Evolutionary conservation across 1,140 invertebrate species (phyloP).

Genomic region (Archivesica marissinica): DNA sequence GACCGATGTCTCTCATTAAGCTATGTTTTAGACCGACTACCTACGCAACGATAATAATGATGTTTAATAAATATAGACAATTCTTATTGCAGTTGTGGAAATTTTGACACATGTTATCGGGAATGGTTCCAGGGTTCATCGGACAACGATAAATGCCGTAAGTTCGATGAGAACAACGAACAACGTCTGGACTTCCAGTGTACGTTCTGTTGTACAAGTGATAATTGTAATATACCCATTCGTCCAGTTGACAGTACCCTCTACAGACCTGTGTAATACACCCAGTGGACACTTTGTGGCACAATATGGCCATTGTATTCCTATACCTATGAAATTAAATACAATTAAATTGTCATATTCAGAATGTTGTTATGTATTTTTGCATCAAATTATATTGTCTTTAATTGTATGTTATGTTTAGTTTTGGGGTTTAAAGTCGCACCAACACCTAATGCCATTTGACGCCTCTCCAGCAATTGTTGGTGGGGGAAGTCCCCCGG

Average conservation of each 20-base stretch:
- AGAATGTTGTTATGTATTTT: too few relatives aligned
- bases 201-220: conserved; percentile 51
- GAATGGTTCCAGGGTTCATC: conserved; percentile 45
- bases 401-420: too few relatives aligned
- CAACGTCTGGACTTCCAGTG: conserved; percentile 19
- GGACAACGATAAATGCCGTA: conserved; percentile 45
- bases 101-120: conserved; percentile 37
- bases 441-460: too few relatives aligned
- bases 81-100: conserved; percentile 22
- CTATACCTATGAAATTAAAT: too few relatives aligned
- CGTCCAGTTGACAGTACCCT: conserved; percentile 13
- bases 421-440: too few relatives aligned
- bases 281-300: not conserved
- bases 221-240: conserved; percentile 27
- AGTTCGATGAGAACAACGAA: not conserved
- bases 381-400: not conserved
- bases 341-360: too few relatives aligned
- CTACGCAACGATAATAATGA: too few relatives aligned
- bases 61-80: not conserved
- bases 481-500: too few relatives aligned
- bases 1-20: too few relatives aligned
- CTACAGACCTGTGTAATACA: conserved; percentile 8
- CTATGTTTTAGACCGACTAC: too few relatives aligned
- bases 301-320: not conserved
- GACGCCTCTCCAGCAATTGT: too few relatives aligned